phyloP scores from a whole-genome alignment of 2,113 vertebrate genomes.

The Tichodroma muraria region DNA sequence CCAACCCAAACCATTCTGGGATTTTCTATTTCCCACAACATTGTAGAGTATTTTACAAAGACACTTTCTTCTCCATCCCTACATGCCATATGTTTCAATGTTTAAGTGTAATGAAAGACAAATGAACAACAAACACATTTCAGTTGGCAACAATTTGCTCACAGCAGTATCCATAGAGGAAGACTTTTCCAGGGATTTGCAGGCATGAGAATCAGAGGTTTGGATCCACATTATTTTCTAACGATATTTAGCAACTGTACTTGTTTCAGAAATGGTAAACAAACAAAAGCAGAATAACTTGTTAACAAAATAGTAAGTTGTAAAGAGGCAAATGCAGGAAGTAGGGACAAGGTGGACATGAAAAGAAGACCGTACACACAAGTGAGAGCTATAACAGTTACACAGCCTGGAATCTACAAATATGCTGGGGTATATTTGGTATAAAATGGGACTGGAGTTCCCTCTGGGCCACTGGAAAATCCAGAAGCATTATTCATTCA shows the following conservation, averaged over 20 bases:
- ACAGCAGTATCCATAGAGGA: not conserved
- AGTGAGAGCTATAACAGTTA: not conserved
- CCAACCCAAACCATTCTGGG: not conserved
- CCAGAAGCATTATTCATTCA: not conserved
- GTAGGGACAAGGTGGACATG: accelerated
- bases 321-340: not conserved
- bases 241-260: not conserved
- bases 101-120: not conserved
- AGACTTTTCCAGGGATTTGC: not conserved
- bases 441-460: accelerated
- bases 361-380: not conserved
- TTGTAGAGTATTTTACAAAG: not conserved
- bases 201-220: not conserved
- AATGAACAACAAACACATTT: not conserved
- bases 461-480: not conserved
- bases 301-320: not conserved
- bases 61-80: not conserved
- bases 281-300: not conserved
- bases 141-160: not conserved
- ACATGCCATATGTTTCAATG: not conserved
- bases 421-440: too few relatives aligned
- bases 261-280: not conserved
- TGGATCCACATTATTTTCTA: not conserved
- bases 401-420: not conserved
- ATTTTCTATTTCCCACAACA: not conserved